Conservation (phyloP, 2,113 vertebrate genomes). For the Dendropsophus ebraccatus region DNA sequence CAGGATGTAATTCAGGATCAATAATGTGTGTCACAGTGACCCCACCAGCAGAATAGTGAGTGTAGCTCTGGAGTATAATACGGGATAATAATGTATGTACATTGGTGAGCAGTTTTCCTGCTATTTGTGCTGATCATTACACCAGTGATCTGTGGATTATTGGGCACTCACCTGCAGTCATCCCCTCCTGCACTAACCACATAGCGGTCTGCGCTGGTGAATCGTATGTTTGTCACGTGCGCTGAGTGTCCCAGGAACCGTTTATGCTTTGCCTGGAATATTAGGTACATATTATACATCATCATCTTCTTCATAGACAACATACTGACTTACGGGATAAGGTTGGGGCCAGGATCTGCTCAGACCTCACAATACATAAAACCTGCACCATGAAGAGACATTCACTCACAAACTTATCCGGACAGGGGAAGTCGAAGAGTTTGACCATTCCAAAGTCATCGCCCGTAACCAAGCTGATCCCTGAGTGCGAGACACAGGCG, state of each 20-base stretch:
- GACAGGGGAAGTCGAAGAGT: conserved; percentile 96
- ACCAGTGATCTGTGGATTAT: neutral
- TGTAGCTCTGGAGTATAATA: too few species aligned
- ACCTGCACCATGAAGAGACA: neutral
- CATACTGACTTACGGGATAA: too few species aligned
- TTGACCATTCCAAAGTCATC: conserved; percentile 99
- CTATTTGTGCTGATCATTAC: too few species aligned
- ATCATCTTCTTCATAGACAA: too few species aligned
- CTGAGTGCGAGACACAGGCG: conserved; percentile 96
- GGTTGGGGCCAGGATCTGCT: too few species aligned
- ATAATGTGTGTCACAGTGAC: too few species aligned
- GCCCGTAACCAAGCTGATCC: conserved; percentile 93
- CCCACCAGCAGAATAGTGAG: too few species aligned
- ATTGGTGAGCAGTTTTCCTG: too few species aligned
- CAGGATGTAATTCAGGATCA: neutral
- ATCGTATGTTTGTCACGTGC: conserved; percentile 93
- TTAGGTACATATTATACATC: too few species aligned
- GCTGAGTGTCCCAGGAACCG: conserved; percentile 95
- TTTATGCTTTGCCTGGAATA: conserved; percentile 94
- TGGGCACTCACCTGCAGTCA: conserved; percentile 85
- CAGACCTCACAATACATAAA: too few species aligned
- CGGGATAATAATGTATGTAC: too few species aligned
- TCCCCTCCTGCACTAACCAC: conserved; percentile 95
- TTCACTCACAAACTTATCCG: conserved; percentile 95
- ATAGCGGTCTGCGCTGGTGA: conserved; percentile 89